Conservation (phyloP, 2,797 vertebrate genomes). For the Cynopterus sphinx region DNA sequence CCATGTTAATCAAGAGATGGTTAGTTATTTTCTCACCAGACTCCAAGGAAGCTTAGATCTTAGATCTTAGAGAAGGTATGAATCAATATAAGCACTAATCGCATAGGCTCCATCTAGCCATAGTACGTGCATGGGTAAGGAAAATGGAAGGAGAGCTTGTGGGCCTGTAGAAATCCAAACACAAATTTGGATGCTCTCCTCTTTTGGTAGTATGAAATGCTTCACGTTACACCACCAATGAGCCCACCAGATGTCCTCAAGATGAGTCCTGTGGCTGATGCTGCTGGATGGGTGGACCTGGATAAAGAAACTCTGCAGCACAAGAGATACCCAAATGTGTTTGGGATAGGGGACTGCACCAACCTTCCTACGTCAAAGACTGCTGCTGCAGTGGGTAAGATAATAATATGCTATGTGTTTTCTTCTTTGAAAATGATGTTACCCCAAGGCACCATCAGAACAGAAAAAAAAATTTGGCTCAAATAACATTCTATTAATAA, state of each 20-base stretch:
- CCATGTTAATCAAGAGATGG: not conserved
- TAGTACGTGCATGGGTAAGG: not conserved
- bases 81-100: not conserved
- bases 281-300: conserved; percentile 93
- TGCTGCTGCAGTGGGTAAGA: conserved; percentile 93
- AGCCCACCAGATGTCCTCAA: conserved; percentile 91
- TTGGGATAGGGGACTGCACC: conserved; percentile 98
- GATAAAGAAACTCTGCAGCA: conserved; percentile 95
- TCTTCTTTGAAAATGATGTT: not conserved
- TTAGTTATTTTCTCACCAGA: not conserved
- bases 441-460: not conserved
- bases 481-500: not conserved
- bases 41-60: not conserved
- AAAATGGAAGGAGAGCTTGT: not conserved
- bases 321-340: conserved; percentile 93
- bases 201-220: conserved; percentile 94
- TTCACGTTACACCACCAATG: conserved; percentile 98
- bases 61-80: not conserved
- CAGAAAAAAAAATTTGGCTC: not conserved
- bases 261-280: conserved; percentile 89
- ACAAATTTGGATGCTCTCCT: not conserved
- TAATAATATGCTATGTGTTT: not conserved
- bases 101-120: fast-evolving
- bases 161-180: not conserved
- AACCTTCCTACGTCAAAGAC: conserved; percentile 96